Evolutionary conservation across 2,113 vertebrate species (phyloP), one percentile per base, ranked within the genome.

Genomic region (Siniperca knerii): DNA sequence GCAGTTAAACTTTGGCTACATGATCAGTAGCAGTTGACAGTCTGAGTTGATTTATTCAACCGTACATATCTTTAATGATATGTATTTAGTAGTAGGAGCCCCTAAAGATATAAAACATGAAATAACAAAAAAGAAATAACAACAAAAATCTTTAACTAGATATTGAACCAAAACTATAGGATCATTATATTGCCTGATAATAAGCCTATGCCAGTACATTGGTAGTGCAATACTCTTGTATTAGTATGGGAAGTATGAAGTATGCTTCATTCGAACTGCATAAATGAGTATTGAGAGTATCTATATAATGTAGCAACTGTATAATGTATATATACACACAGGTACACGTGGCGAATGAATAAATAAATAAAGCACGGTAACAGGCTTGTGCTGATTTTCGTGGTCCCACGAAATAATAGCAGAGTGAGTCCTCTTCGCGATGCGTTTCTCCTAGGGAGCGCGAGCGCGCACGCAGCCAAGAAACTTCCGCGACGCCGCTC

Each of bases 401-500:
- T 37, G 37, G 48, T 50, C 8, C 9, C 20, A 0, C 6, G 6
- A 76, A 84, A 80, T 0, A 1, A 0, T 3, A 54, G 1, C 87
- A 8, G 80, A 92, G 91, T 92, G 87, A 87, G 60, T 0, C 58
- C 52, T 93, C 92, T 69, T 71, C 15, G 0, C 4, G 12, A 5
- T 0, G 0, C 1, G 4, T 6, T 18, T 21, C 2, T 12, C 25
- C 33, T 6, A 11, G 18, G 20, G 85, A 50, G 55, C 84, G 84
- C 35, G 35, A 37, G 35, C 35, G 35, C 75, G 87, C 88, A 83
- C 71, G 85, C 88, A 15, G 57, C 44, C 75, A 12, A 62, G 50
- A 57, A 18, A 89, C 86, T 90, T 91, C 82, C 81, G 84, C 76
- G 75, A 76, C 82, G 75, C 1, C 18, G 76, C 79, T 90, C 81